A percentile compares a stretch with the other conserved stretches of the same genome.
Evolutionary conservation across 2,797 vertebrate genomes (phyloP).

Genomic region (Meriones psammophilus): DNA sequence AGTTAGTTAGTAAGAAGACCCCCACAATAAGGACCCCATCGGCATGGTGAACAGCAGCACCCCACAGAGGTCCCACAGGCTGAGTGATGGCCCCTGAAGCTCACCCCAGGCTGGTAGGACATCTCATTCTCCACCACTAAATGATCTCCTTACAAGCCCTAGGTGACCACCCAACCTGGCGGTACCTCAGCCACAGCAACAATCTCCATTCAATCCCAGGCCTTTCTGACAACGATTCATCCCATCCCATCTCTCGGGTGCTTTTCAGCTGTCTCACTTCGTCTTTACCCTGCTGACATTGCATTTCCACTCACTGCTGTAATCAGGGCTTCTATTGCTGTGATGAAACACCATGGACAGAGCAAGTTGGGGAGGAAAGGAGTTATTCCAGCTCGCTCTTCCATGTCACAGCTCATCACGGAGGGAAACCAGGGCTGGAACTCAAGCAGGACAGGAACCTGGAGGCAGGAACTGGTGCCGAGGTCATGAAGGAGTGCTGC

Average conservation of each 20-base stretch:
- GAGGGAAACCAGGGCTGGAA: background rate
- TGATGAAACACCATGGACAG: background rate
- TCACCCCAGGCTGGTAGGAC: background rate
- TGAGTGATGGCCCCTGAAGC: accelerated
- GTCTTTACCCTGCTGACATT: background rate
- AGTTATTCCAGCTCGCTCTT: background rate
- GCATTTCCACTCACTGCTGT: background rate
- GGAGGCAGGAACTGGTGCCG: background rate
- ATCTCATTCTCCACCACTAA: background rate
- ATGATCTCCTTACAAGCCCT: background rate
- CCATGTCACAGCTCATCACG: background rate
- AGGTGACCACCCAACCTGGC: background rate
- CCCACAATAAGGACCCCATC: background rate
- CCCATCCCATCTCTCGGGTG: background rate
- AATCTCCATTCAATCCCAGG: background rate
- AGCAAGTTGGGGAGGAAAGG: background rate
- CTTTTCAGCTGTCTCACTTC: too few relatives aligned
- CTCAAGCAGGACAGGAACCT: background rate
- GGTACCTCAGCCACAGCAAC: background rate
- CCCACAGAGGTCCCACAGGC: too few relatives aligned
- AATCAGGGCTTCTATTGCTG: background rate
- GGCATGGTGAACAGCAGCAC: background rate
- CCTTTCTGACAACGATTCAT: background rate
- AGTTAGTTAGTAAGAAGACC: too few relatives aligned
- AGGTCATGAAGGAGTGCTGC: background rate